Conservation (phyloP, 2,797 vertebrate genomes). For the Falco rusticolus region DNA sequence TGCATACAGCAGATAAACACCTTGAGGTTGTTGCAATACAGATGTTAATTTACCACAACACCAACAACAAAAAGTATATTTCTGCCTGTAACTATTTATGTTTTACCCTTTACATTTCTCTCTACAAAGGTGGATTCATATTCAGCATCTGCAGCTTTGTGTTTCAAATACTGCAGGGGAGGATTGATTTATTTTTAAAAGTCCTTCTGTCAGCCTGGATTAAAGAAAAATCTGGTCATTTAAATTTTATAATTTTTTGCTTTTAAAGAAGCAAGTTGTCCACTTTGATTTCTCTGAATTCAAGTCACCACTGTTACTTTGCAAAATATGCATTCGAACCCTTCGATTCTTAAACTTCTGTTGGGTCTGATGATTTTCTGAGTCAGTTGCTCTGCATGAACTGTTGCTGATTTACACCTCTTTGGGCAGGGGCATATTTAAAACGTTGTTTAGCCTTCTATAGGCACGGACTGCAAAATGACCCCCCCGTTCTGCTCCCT, state of each 20-base stretch:
- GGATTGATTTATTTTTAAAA: slow-evolving; percentile 51
- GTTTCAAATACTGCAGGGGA: background rate
- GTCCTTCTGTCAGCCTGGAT: background rate
- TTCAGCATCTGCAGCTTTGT: background rate
- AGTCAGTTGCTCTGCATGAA: background rate
- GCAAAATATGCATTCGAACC: background rate
- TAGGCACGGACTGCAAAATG: background rate
- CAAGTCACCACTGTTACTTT: background rate
- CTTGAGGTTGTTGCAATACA: background rate
- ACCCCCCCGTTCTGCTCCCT: background rate
- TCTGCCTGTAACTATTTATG: background rate
- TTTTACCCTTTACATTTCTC: background rate
- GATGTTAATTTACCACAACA: background rate
- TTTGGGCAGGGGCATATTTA: background rate
- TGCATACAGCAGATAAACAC: background rate
- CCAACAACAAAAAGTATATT: background rate
- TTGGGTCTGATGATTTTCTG: background rate
- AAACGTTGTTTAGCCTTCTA: background rate
- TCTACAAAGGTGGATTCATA: background rate
- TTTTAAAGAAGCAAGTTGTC: slow-evolving; percentile 18
- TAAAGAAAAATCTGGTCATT: background rate
- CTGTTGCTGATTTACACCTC: background rate
- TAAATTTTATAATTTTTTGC: background rate
- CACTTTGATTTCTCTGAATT: background rate
- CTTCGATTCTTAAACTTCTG: background rate